A percentile compares a stretch with the other conserved stretches of the same genome.
These are phyloP conservation scores for Hirudo medicinalis DNA, from an alignment of 1,140 invertebrate genomes.

Conservation along the genomic window DNA sequence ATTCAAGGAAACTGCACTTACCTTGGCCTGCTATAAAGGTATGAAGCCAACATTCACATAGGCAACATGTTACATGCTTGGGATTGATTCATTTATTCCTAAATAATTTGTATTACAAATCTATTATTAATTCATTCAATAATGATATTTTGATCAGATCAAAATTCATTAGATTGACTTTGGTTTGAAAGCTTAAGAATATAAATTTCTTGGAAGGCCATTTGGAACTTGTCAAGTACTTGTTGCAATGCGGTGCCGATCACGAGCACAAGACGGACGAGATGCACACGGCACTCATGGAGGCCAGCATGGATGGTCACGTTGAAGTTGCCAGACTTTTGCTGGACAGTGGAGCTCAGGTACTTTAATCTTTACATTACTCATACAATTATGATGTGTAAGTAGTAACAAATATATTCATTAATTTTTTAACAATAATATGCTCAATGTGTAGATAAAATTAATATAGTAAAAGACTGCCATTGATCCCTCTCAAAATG, in stretches of 20 bases:
- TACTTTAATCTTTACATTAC: slow-evolving; percentile 32
- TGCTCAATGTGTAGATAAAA: not conserved
- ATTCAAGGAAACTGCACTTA: slow-evolving; percentile 75
- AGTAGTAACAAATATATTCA: slow-evolving; percentile 1
- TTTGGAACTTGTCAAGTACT: slow-evolving; percentile 67
- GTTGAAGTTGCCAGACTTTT: slow-evolving; percentile 44
- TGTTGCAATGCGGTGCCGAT: slow-evolving; percentile 42
- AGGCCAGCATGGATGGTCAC: slow-evolving; percentile 98
- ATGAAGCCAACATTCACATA: slow-evolving; percentile 4
- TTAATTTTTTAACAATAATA: not conserved
- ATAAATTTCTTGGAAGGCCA: slow-evolving; percentile 45
- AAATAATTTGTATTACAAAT: not conserved
- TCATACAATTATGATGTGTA: too few species aligned
- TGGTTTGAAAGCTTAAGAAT: too few species aligned
- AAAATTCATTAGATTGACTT: too few species aligned
- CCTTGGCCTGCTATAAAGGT: slow-evolving; percentile 90
- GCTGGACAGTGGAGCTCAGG: slow-evolving; percentile 61
- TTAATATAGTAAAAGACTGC: slow-evolving; percentile 9
- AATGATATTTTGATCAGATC: too few species aligned
- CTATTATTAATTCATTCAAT: not conserved
- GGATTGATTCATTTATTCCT: not conserved
- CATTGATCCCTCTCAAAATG: not conserved
- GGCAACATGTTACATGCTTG: not conserved
- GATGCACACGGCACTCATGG: slow-evolving; percentile 98
- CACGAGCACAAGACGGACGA: slow-evolving; percentile 96